Base-by-base conservation (phyloP, 2,888 invertebrate genomes). In the Azorinus chamasolen region DNA sequence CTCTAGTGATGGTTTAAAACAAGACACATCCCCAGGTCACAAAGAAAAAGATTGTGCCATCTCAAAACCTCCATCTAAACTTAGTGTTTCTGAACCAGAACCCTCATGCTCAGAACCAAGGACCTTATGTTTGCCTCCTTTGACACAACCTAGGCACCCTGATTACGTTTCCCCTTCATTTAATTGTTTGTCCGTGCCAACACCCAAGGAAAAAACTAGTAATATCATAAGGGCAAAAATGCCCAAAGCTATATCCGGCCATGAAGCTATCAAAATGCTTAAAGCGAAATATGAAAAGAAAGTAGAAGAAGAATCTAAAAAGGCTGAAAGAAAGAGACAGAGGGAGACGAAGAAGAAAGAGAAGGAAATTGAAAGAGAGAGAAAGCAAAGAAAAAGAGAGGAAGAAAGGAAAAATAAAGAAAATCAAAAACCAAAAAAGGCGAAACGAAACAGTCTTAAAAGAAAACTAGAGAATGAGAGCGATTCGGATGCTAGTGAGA, bases 211-310 rank as follows among this genome's bases (percentile, higher is more conserved):
- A 2, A 48, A 45, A 18, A 16, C 8, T 14, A 20, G 54, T 18
- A 59, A 18, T 10, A n/a, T 12, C 1, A 16, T 46, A 22, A 43
- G 46, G 12, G 39, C 27, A 18, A 70, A 63, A 22, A 39, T 59
- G 25, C 61, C 66, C n/a, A 73, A 66, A 55, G 66, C 61, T 5
- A 14, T 66, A 20, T 66, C 73, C 22, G 55, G 66, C 0, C n/a
- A 20, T 20, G 66, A 27, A 20, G 66, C 65, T 12, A 25, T 73
- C 8, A 27, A 61, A 43, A 73, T 73, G 55, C 25, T 73, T n/a
- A 16, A 39, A 61, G 65, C 65, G 24, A 37, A 41, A 22, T 58
- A 65, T 51, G 53, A 65, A 48, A 59, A 37, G 22, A 72, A 65
- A 46, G 41, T 46, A 63, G 62, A 43, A 43, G 63, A 70, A 18